Base-by-base conservation (phyloP, 1,140 invertebrate genomes). In the Pseudobourletiella spinata region DNA sequence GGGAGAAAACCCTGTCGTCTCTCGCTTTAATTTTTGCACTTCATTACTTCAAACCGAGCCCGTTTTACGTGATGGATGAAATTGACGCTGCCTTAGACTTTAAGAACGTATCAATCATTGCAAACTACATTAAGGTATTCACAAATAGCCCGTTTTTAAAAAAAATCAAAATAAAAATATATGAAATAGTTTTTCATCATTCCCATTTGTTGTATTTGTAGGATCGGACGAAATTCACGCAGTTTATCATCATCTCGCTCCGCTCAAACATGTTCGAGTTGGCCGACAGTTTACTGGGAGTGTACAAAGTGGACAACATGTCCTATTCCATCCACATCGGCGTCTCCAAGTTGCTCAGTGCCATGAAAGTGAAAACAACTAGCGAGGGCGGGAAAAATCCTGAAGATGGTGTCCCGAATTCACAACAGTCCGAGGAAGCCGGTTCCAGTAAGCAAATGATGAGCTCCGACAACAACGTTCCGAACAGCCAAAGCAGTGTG, bases 41-140 rank as follows among this genome's bases (percentile, higher is more conserved):
- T 1, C 96, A 99, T 78, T 92, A 98, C 75, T 99, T 95, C 75
- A 96, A 96, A 72, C 96, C 96, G 0, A 96, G 95, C 1, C 96
- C 97, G 0, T 75, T 99, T 0, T 99, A 99, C 74, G 93, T 91
- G 29, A 98, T 99, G 95, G 97, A 99, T 72, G 95, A 99, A 79
- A 99, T 99, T 64, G 96, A 99, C 76, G 97, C 97, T 3, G 96
- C 97, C 0, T 77, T 99, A 3, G 97, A 99, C 76, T 98, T 96
- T 70, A 96, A 95, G 74, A 99, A 99, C 75, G 95, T 99, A 0
- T 97, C 95, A 1, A 98, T 99, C 68, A 90, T 99, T n/a, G 95
- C 86, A 0, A 88, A 96, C 76, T 99, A 98, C 74, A 95, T 99
- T 24, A 98, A 98, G 79, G 90, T 88, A 74, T 11, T 48, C 6